Evolutionary conservation across 1,140 invertebrate genomes (phyloP), one percentile per base, ranked within the genome.

Genomic region (Oreohelix idahoensis): DNA sequence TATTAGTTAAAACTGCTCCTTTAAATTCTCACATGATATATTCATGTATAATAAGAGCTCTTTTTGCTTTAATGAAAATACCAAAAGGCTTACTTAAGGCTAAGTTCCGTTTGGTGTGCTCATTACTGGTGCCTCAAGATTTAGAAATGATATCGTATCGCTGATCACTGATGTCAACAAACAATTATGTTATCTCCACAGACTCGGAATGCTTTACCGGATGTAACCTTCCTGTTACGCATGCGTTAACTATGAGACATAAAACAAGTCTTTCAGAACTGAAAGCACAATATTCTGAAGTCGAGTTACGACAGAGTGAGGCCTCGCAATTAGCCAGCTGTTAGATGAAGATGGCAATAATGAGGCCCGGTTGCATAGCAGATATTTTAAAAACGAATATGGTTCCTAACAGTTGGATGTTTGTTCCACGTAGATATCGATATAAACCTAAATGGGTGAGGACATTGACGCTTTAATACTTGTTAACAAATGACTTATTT

Each of bases 361-460:
- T 66, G 63, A 66, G 11, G 29, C 29, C n/a, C 8, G 1, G 11
- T 66, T 66, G 23, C 39, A 1, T 38, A 42, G 36, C 71, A 73
- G 39, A 42, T 42, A 73, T 73, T 23, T 73, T 73, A 17, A n/a
- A 42, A 11, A n/a, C 1, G 17, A 45, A 23, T 38, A 10, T 1
- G 39, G 8, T 29, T 13, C 8, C 8, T 1, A 32, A 32, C 17
- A 32, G 4, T 29, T 32, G n/a, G 63, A 17, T 20, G 71, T 39
- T n/a, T 42, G 32, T 79, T 39, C 79, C 63, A 81, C 42, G 79
- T 10, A 73, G 80, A 39, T 75, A 70, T 38, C 42, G 71, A 0
- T 82, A 82, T 45, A 82, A 82, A 75, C 13, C 13, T 20, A 82
- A 82, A 75, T 82, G 80, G 80, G 80, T 82, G 36, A 74, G 49